Percentiles rank a stretch among this genome's conserved stretches.
These are phyloP conservation scores for Sesamia nonagrioides DNA, from an alignment of 1,140 invertebrate genomes.

Conservation along the genomic window DNA sequence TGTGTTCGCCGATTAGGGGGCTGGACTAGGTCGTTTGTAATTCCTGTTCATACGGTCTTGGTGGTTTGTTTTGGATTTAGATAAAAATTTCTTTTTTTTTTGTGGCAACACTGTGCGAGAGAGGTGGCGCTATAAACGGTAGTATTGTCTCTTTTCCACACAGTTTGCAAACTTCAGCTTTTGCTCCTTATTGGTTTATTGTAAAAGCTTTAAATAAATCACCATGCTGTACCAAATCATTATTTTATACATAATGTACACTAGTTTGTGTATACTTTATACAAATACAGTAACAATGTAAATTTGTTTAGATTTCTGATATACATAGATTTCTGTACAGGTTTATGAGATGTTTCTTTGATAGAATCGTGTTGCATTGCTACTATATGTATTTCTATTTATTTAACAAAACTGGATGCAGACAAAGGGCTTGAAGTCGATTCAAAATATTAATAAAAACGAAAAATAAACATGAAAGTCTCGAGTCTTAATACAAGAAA, in stretches of 20 bases:
- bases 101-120: conserved; percentile 1
- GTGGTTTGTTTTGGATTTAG: conserved; percentile 31
- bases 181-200: conserved; percentile 1
- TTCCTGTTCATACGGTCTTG: conserved; percentile 21
- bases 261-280: conserved; percentile 61
- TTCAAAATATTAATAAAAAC: conserved; percentile 4
- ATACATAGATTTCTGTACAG: conserved; percentile 28
- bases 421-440: background rate
- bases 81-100: conserved; percentile 2
- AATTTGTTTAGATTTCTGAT: conserved; percentile 29
- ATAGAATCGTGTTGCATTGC: conserved; percentile 30
- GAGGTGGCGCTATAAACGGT: conserved; percentile 7
- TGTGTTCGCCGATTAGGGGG: no score
- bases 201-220: conserved; percentile 4
- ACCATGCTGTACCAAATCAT: conserved; percentile 33
- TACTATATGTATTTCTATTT: conserved; percentile 40
- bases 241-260: conserved; percentile 58
- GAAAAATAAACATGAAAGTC: background rate
- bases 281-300: conserved; percentile 30
- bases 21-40: conserved; percentile 36
- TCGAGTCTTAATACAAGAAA: background rate
- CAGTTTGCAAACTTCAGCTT: background rate
- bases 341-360: conserved; percentile 27
- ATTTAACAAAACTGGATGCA: conserved; percentile 32
- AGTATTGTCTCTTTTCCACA: background rate